Percentiles rank a stretch among this genome's conserved stretches.
Evolutionary conservation across 92 coral and sea anemone species (phyloP).

Genomic region (Phenganax stokvisi): DNA sequence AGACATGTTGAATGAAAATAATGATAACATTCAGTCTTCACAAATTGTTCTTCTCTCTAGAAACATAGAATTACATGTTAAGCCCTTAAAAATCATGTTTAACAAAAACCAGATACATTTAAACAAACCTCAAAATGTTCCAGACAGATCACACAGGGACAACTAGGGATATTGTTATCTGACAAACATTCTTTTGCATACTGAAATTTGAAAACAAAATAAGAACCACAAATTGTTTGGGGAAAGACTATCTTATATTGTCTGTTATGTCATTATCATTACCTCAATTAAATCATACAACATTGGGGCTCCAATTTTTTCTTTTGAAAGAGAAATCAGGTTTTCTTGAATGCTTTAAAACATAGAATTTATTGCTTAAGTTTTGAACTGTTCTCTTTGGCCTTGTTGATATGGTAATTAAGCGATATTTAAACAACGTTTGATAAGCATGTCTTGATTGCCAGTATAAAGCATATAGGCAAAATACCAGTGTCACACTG

Average conservation of each 20-base stretch:
- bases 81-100: too few relatives aligned
- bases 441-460: too few relatives aligned
- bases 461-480: too few relatives aligned
- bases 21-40: slow-evolving; percentile 88
- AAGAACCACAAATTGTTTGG: not conserved
- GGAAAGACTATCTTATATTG: not conserved
- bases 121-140: slow-evolving; percentile 80
- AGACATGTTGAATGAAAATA: slow-evolving; percentile 84
- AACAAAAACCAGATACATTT: too few relatives aligned
- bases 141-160: slow-evolving; percentile 94
- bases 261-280: not conserved
- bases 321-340: slow-evolving; percentile 72
- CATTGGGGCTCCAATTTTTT: slow-evolving; percentile 86
- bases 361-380: not conserved
- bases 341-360: slow-evolving; percentile 64
- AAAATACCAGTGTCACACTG: too few relatives aligned
- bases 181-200: slow-evolving; percentile 89
- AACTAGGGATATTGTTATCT: slow-evolving; percentile 90
- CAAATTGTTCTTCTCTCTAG: slow-evolving; percentile 72
- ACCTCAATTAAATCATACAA: slow-evolving; percentile 92
- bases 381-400: not conserved
- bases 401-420: too few relatives aligned
- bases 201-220: slow-evolving; percentile 31
- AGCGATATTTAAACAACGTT: too few relatives aligned
- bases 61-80: not conserved